Evolutionary conservation across 2,113 vertebrate genomes (phyloP).

Genomic region (Cricetomys ansorgei): DNA sequence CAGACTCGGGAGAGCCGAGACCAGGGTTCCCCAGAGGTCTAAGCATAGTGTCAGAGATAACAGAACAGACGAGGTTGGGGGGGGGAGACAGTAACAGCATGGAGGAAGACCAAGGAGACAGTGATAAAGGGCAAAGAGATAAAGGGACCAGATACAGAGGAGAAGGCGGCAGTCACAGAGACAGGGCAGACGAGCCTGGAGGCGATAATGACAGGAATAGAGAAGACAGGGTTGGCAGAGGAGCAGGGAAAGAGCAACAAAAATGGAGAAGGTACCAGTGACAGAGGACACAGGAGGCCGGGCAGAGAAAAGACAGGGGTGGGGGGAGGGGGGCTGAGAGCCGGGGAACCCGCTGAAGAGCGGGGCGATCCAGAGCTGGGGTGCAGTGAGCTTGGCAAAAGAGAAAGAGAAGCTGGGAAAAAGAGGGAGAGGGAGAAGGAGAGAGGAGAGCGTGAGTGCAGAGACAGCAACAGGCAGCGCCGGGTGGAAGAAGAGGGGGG

Average conservation of each 20-base stretch:
- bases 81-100: neutral
- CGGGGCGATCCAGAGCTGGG: neutral
- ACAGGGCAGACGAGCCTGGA: neutral
- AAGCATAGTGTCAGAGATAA: neutral
- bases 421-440: neutral
- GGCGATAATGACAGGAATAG: neutral
- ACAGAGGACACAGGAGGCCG: neutral
- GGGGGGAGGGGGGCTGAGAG: neutral
- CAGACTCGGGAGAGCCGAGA: rapidly evolving
- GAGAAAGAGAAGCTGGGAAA: neutral
- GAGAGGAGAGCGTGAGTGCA: neutral
- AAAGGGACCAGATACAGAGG: neutral
- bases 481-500: neutral
- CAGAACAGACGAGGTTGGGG: neutral
- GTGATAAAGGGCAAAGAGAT: neutral
- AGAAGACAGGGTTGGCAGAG: neutral
- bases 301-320: neutral
- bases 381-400: too few species aligned
- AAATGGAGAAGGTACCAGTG: neutral
- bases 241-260: neutral
- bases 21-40: rapidly evolving
- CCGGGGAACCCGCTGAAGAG: neutral
- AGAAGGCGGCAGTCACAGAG: neutral
- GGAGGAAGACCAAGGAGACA: neutral
- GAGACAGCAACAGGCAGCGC: neutral